These are phyloP conservation scores for Gopherus flavomarginatus DNA, from an alignment of 2,113 vertebrate species.

Conservation along the genomic window DNA sequence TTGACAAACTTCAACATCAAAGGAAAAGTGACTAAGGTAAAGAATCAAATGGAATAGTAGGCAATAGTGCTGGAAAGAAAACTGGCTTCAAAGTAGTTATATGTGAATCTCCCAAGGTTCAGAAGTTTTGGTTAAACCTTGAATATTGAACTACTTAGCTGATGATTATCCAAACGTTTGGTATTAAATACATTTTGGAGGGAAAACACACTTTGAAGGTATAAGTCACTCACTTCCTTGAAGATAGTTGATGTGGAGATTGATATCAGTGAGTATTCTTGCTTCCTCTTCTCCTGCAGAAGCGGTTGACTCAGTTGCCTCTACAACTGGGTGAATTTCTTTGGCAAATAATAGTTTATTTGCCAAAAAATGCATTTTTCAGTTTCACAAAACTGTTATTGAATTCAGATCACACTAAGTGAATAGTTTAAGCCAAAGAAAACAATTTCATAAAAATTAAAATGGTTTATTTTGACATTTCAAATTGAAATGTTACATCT, in stretches of 20 bases:
- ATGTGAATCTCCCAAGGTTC: not conserved
- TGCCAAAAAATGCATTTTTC: not conserved
- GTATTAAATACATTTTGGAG: fast-evolving
- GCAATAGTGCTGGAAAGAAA: not conserved
- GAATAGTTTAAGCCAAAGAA: not conserved
- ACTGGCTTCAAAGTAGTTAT: not conserved
- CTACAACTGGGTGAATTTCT: not conserved
- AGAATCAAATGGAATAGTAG: not conserved
- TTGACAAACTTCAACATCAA: not conserved
- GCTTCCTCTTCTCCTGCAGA: fast-evolving
- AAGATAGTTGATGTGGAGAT: not conserved
- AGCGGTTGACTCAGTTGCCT: not conserved
- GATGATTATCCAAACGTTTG: not conserved
- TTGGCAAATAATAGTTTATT: not conserved
- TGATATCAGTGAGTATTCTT: fast-evolving
- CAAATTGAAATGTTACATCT: not conserved
- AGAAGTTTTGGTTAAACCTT: not conserved
- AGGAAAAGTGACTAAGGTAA: not conserved
- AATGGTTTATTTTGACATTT: not conserved
- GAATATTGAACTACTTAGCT: not conserved
- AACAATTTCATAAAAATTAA: not conserved
- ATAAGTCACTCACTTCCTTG: not conserved
- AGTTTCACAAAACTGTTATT: not conserved
- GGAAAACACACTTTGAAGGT: not conserved
- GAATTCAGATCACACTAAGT: not conserved